Evolutionary conservation across 2,797 vertebrate genomes (phyloP), one percentile per base, ranked within the genome.

Genomic region (Acanthiza pusilla): DNA sequence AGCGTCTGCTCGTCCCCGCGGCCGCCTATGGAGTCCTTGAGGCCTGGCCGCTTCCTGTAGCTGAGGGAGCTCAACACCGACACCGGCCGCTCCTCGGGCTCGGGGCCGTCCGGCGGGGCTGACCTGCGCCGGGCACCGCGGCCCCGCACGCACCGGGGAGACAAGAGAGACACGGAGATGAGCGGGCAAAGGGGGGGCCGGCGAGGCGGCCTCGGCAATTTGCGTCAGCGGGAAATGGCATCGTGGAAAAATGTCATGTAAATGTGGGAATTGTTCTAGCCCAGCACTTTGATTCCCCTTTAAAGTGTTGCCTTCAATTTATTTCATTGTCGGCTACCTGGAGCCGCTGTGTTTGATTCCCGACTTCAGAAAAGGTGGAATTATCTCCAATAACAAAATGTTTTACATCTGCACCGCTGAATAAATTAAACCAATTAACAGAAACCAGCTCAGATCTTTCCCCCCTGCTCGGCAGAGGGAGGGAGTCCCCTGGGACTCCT

Each of bases 21-120:
- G 60, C 99, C 98, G 16, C 98, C 99, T 40, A 99, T 99, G 74
- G 99, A 99, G 78, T 99, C 98, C 96, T 99, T 99, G 27, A 98
- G 94, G 92, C 97, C 97, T 50, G 98, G 96, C 43, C 98, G 98
- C 96, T 99, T 99, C 94, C 99, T 98, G 97, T 99, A 99, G 98
- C 99, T 99, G 76, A 99, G 98, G 27, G 98, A 99, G 97, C 99
- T 99, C 98, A 99, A 98, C 53, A 98, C 98, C 1, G 99, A 99
- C 91, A 98, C 79, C 0, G 99, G 98, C 85, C 99, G 98, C 42
- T 98, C 97, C 76, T 99, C 98, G 36, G 88, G 87, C 78, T 98
- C 98, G 88, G 98, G 98, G 94, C 97, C 97, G 71, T 98, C 98
- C 85, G 98, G 98, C 65, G 92, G 88, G 11, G 98, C 98, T 93